A percentile compares a stretch with the other conserved stretches of the same genome.
Conservation (phyloP, 2,113 vertebrate species). For the Alaudala cheleensis region DNA sequence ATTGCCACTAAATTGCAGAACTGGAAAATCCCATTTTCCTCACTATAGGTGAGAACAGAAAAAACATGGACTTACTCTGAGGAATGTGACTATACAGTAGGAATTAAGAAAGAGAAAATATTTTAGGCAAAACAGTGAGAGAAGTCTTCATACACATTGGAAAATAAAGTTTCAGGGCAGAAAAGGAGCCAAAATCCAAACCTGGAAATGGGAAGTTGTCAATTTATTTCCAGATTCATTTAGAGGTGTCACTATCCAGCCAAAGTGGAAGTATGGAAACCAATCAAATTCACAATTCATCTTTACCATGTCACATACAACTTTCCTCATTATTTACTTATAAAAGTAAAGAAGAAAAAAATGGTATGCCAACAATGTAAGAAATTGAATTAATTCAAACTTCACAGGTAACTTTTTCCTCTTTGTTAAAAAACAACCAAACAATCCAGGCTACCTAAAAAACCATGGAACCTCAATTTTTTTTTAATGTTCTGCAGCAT, state of each 20-base stretch:
- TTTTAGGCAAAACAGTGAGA: neutral
- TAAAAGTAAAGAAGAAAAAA: neutral
- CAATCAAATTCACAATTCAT: neutral
- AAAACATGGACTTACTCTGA: neutral
- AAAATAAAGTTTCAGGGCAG: neutral
- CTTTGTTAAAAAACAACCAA: neutral
- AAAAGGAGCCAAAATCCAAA: neutral
- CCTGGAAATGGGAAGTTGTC: neutral
- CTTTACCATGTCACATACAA: neutral
- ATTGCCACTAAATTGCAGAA: neutral
- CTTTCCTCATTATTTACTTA: neutral
- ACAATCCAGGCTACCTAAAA: neutral
- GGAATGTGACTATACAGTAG: neutral
- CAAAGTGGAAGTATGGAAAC: neutral
- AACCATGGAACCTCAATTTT: fast-evolving
- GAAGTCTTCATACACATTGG: neutral
- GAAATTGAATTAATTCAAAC: neutral
- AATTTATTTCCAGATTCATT: neutral
- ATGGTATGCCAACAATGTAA: fast-evolving
- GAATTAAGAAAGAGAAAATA: neutral
- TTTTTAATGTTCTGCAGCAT: neutral
- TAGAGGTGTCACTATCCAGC: neutral
- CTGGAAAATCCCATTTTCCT: neutral
- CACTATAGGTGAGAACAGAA: neutral
- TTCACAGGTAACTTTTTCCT: neutral